Base-by-base conservation (phyloP, 2,113 vertebrate species). In the Pedetes capensis region DNA sequence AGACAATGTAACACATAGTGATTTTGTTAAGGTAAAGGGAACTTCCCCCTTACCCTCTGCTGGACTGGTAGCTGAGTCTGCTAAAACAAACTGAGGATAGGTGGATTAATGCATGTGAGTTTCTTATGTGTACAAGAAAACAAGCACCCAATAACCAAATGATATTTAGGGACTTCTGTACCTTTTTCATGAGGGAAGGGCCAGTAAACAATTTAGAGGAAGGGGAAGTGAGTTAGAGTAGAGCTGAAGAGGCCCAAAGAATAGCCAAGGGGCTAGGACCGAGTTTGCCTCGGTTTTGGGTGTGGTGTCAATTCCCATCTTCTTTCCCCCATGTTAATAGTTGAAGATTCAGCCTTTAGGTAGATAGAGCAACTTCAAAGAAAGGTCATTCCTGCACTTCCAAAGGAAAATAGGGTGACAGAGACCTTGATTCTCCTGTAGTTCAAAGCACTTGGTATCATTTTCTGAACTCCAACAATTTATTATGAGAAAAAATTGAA, bases 401-500 rank as follows among this genome's bases (percentile, higher is more conserved):
- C 53, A 29, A 25, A 85, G 49, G 34, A 64, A 47, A 18, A 59
- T 9, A 61, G 12, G 22, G 13, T 25, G 11, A 64, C 29, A 44
- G 5, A 64, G 59, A 25, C 12, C 32, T 49, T 66, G 61, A 32
- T 64, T 83, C 20, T 64, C 29, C 32, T 83, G n/a, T 8, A 66
- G 44, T 51, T 66, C 32, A 51, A 49, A 34, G 42, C 13, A 9
- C 29, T 49, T 4, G 6, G 20, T 68, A 72, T 39, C 44, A 49
- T 47, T 37, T n/a, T n/a, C 55, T 37, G 32, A 51, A 42, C 55
- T 11, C 51, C 44, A n/a, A 37, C 25, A 68, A 25, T 68, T 90
- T 47, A 87, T n/a, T 69, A 63, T n/a, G n/a, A 92, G 25, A 71
- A 95, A 85, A 27, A 61, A 69, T 69, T 89, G 92, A 89, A 89